Percentiles rank a stretch among this genome's conserved stretches.
Conservation (phyloP, 2,888 invertebrate species). For the Heliconius cydno region DNA sequence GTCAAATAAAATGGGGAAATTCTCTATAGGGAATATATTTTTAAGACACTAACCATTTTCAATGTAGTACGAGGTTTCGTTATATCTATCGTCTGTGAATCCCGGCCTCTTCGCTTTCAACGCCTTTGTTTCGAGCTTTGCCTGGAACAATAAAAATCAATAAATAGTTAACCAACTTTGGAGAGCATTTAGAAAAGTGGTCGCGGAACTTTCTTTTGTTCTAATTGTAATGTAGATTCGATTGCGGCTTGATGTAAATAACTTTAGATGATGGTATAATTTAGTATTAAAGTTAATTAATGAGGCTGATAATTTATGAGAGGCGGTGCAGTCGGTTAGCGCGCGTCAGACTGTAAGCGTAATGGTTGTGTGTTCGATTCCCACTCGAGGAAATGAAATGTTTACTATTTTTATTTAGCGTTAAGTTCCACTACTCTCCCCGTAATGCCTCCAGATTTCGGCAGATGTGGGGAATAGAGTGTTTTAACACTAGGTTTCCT, state of each 20-base stretch:
- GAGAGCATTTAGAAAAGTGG: not conserved
- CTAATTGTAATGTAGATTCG: not conserved
- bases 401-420: too few species aligned
- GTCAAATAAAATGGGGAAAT: too few species aligned
- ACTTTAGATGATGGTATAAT: not conserved
- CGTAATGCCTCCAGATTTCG: too few species aligned
- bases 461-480: too few species aligned
- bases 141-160: slow-evolving; percentile 84
- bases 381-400: too few species aligned
- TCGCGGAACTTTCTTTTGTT: slow-evolving; percentile 7
- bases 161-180: slow-evolving; percentile 20
- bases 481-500: too few species aligned
- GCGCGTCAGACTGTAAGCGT: too few species aligned
- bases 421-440: too few species aligned
- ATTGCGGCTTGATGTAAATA: not conserved
- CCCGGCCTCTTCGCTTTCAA: slow-evolving; percentile 95
- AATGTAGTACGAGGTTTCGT: slow-evolving; percentile 97
- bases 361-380: too few species aligned
- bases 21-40: too few species aligned
- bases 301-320: too few species aligned
- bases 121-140: slow-evolving; percentile 95
- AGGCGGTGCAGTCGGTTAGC: too few species aligned
- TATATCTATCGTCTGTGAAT: slow-evolving; percentile 95
- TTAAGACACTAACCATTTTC: slow-evolving; percentile 89
- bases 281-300: not conserved